phyloP scores from a whole-genome alignment of 1,140 invertebrate genomes.

The Asbolus verrucosus region DNA sequence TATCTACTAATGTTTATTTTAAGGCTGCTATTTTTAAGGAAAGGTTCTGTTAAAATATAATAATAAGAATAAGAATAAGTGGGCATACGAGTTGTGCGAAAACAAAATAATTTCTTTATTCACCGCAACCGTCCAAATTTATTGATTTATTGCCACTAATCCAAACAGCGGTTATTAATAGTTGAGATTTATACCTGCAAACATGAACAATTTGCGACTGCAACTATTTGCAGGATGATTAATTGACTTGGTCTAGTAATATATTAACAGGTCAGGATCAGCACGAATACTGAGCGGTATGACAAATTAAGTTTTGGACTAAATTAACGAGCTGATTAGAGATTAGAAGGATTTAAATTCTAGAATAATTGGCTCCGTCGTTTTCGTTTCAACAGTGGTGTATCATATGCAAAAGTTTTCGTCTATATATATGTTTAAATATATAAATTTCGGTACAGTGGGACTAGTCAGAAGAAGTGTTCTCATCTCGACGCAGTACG shows the following conservation, averaged over 20 bases:
- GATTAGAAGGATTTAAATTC: conserved; percentile 32
- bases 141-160: neutral
- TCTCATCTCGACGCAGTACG: conserved; percentile 13
- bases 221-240: conserved; percentile 24
- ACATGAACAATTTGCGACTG: conserved; percentile 22
- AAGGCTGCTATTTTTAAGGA: too few relatives aligned
- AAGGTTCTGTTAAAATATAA: too few relatives aligned
- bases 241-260: conserved; percentile 28
- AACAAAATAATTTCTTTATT: too few relatives aligned
- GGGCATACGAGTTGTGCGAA: too few relatives aligned
- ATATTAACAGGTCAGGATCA: conserved; percentile 37
- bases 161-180: conserved; percentile 9
- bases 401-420: too few relatives aligned
- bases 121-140: too few relatives aligned
- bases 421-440: too few relatives aligned
- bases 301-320: conserved; percentile 34
- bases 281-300: conserved; percentile 18
- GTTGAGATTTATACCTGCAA: conserved; percentile 7
- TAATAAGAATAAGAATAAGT: too few relatives aligned
- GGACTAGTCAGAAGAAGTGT: conserved; percentile 24
- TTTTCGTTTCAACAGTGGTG: too few relatives aligned
- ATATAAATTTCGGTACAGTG: too few relatives aligned
- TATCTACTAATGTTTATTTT: too few relatives aligned
- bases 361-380: conserved; percentile 31
- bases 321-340: conserved; percentile 36